Conservation (phyloP, 2,113 vertebrate species). For the Isurus oxyrinchus region DNA sequence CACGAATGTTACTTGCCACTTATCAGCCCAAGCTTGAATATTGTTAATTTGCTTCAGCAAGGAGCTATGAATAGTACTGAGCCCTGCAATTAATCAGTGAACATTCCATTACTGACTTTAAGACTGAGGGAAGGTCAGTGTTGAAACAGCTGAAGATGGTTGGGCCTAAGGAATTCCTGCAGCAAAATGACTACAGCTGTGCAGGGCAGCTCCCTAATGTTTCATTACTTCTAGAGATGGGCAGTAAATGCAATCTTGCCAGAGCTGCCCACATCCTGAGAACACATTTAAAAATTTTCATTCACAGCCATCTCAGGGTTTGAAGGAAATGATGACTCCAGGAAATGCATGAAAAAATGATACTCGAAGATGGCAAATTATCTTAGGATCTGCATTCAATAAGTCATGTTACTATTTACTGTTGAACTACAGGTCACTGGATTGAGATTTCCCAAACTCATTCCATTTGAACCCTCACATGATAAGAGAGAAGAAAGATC, state of each 20-base stretch:
- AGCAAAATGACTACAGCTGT: not conserved
- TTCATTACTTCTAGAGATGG: not conserved
- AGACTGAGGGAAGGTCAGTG: not conserved
- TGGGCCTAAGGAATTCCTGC: not conserved
- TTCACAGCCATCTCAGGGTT: not conserved
- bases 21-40: not conserved
- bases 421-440: not conserved
- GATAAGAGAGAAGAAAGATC: not conserved
- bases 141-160: not conserved
- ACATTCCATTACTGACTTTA: not conserved
- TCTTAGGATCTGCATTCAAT: not conserved
- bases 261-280: not conserved
- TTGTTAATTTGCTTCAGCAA: not conserved
- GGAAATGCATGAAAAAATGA: not conserved
- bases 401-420: not conserved
- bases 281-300: not conserved
- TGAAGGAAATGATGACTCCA: not conserved
- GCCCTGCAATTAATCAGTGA: not conserved
- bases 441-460: not conserved
- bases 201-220: not conserved
- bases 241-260: not conserved
- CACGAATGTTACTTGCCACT: not conserved
- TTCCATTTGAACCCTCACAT: not conserved
- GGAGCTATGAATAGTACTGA: not conserved
- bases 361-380: not conserved